These are phyloP conservation scores for Achroia grisella DNA, from an alignment of 1,140 invertebrate species.

Conservation along the genomic window DNA sequence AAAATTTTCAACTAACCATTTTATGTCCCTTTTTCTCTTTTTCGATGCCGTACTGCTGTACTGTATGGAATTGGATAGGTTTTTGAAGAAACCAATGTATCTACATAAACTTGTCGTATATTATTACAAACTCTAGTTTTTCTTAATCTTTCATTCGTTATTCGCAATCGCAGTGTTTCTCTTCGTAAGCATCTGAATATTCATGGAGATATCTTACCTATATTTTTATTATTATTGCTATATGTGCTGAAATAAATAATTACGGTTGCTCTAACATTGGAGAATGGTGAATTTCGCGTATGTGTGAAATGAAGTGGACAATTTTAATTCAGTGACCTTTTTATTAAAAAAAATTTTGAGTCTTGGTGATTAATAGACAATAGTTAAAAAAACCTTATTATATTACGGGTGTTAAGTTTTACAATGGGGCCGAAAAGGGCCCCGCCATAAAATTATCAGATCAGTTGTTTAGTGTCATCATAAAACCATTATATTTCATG, in stretches of 20 bases:
- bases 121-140: conserved; percentile 8
- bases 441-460: conserved; percentile 63
- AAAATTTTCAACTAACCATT: background rate
- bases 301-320: conserved; percentile 36
- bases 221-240: too few species aligned
- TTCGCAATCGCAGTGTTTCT: conserved; percentile 40
- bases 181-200: conserved; percentile 25
- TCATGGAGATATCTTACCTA: too few species aligned
- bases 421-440: conserved; percentile 64
- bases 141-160: conserved; percentile 60
- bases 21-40: conserved; percentile 1
- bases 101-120: conserved; percentile 8
- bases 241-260: too few species aligned
- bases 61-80: conserved; percentile 2
- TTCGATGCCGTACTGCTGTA: background rate
- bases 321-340: conserved; percentile 56
- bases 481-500: conserved; percentile 56
- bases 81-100: conserved; percentile 8
- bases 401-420: conserved; percentile 20
- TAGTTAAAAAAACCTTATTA: too few species aligned
- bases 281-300: conserved; percentile 2
- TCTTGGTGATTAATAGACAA: too few species aligned
- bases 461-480: conserved; percentile 29
- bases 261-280: too few species aligned
- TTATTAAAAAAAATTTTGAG: conserved; percentile 34